phyloP scores from a whole-genome alignment of 2,797 vertebrate species.

The Darevskia mixta region DNA sequence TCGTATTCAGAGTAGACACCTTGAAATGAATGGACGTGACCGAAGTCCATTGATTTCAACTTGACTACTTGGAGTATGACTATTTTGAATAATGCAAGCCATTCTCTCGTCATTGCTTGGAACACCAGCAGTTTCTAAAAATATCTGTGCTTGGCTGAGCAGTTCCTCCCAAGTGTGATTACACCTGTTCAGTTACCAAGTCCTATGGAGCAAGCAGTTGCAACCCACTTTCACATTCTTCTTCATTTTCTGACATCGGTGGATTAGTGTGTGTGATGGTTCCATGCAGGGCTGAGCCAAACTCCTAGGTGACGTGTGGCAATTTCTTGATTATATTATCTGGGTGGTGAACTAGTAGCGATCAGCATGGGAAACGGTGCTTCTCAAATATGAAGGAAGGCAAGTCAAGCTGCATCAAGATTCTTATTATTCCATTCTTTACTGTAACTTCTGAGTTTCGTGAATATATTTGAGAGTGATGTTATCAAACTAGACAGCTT shows the following conservation, averaged over 20 bases:
- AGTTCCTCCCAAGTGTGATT: conserved; percentile 21
- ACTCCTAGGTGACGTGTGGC: neutral
- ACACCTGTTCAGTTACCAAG: conserved; percentile 18
- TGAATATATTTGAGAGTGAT: neutral
- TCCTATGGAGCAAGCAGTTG: neutral
- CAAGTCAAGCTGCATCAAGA: neutral
- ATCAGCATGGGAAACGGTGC: neutral
- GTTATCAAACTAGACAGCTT: neutral
- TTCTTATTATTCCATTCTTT: conserved; percentile 20
- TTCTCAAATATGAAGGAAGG: neutral
- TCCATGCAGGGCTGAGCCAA: neutral
- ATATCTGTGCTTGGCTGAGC: conserved; percentile 14
- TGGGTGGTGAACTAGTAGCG: neutral
- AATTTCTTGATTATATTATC: neutral
- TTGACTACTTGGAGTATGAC: too few species aligned
- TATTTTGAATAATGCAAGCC: too few species aligned
- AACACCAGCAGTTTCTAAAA: conserved; percentile 4
- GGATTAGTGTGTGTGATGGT: neutral
- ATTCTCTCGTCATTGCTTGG: neutral
- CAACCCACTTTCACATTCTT: neutral
- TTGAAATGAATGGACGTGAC: too few species aligned
- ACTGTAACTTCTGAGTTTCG: neutral
- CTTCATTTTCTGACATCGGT: neutral
- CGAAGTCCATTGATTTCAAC: too few species aligned
- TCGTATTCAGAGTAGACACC: too few species aligned